Evolutionary conservation across 2,888 invertebrate genomes (phyloP), one percentile per base, ranked within the genome.

Genomic region (Augochlorella aurata): DNA sequence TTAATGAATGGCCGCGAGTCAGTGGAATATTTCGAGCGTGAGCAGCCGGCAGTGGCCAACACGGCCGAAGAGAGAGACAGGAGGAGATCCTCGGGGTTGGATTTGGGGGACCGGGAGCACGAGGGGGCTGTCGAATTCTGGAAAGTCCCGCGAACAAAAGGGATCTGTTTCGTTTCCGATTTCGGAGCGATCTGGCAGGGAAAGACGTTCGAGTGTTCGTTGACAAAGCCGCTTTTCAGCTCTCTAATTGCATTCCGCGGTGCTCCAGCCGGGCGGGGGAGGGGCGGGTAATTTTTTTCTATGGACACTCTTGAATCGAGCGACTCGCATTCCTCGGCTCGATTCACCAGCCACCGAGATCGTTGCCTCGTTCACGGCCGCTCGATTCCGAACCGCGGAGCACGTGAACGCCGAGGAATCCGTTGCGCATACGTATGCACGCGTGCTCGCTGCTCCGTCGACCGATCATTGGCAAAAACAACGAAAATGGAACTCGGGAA

Each of bases 361-460:
- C 78, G 82, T 82, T 79, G 83, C 81, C 77, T 81, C 74, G 74
- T 81, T 81, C 81, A 81, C 77, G 77, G 77, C 72, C 81, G 73
- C 69, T 61, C 74, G 78, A 82, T 83, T 79, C 79, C 74, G 38
- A 38, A 38, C 47, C 73, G 54, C 58, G 58, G 49, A 14, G 67
- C 82, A 74, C 83, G 76, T 74, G 79, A 68, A 77, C 65, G 71
- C 72, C 49, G 24, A 74, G 71, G 77, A 73, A 81, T 81, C 83
- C 77, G 74, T 72, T 69, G 58, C 72, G 83, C 76, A 68, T 81
- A 83, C 74, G 81, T 83, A 81, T 77, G 81, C 66, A 49, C 72
- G 72, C 72, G 72, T 75, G 80, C 75, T 75, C 67, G 68, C 68
- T 75, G 80, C 72, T 75, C 61, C 80, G 44, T 71, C 66, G 45